A percentile compares a stretch with the other conserved stretches of the same genome.
These are phyloP conservation scores for Panthera tigris DNA, from an alignment of 2,113 vertebrate genomes.

Conservation along the genomic window DNA sequence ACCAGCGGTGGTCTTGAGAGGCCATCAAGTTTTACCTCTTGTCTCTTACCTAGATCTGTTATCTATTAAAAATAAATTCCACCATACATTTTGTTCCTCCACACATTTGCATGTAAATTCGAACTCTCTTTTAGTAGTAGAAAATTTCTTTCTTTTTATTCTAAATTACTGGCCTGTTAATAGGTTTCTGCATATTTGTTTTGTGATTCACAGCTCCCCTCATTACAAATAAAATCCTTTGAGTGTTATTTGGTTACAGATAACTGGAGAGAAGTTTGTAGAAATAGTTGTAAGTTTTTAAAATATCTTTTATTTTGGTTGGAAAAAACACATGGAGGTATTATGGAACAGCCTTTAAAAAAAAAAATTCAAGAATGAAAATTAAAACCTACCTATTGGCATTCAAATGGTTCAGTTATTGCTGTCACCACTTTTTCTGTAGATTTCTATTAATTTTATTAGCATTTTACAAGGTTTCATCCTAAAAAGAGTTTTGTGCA, in stretches of 20 bases:
- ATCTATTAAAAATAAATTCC: slow-evolving; percentile 42
- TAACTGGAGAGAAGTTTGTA: slow-evolving; percentile 4
- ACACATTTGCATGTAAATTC: slow-evolving; percentile 77
- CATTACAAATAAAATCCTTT: slow-evolving; percentile 61
- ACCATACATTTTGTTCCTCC: slow-evolving; percentile 31
- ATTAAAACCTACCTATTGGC: background rate
- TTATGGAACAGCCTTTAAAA: slow-evolving; percentile 35
- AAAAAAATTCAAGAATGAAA: slow-evolving; percentile 45
- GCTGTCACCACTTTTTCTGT: background rate
- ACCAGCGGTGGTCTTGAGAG: slow-evolving; percentile 32
- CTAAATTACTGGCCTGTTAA: slow-evolving; percentile 61
- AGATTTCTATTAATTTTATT: background rate
- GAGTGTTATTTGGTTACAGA: slow-evolving; percentile 39
- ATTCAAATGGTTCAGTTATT: background rate
- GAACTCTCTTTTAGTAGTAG: slow-evolving; percentile 48
- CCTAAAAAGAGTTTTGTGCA: background rate
- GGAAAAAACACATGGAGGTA: background rate
- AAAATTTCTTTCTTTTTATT: slow-evolving; percentile 57
- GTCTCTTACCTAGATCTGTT: slow-evolving; percentile 38
- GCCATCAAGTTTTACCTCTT: slow-evolving; percentile 37
- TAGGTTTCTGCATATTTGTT: slow-evolving; percentile 53
- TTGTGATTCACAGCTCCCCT: slow-evolving; percentile 61
- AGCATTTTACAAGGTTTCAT: background rate
- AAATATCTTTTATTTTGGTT: slow-evolving; percentile 41
- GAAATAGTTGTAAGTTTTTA: slow-evolving; percentile 6